phyloP scores from a whole-genome alignment of 92 coral and sea anemone genomes.

The Paramuricea clavata region DNA sequence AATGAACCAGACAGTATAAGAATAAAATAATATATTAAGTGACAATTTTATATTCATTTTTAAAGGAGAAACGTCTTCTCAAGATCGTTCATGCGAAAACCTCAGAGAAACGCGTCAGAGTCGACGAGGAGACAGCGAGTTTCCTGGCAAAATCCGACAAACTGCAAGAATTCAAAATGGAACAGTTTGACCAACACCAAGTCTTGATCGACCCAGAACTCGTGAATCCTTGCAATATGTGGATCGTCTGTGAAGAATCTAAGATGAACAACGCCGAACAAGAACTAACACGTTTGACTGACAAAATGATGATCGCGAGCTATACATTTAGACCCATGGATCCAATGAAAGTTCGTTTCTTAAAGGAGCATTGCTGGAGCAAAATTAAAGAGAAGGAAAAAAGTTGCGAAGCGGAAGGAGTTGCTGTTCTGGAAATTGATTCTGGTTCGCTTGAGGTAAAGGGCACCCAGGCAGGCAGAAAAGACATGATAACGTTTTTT shows the following conservation, averaged over 20 bases:
- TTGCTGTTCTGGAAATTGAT: background rate
- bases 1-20: no score
- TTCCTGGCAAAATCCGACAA: constrained; percentile 16
- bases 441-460: constrained; percentile 4
- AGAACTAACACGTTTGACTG: background rate
- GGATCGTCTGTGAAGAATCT: constrained; percentile 36
- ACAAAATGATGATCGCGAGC: background rate
- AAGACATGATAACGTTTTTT: background rate
- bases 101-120: constrained; percentile 6
- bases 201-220: constrained; percentile 17
- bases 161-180: constrained; percentile 8
- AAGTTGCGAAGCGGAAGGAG: constrained; percentile 11
- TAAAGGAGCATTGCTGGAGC: background rate
- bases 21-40: no score
- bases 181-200: constrained; percentile 1
- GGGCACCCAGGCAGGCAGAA: constrained; percentile 14
- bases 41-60: background rate
- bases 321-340: background rate
- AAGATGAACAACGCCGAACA: constrained; percentile 12
- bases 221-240: constrained; percentile 24
- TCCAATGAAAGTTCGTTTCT: background rate
- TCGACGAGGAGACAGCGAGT: constrained; percentile 16
- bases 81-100: background rate
- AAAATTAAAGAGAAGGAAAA: background rate
- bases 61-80: background rate